phyloP scores from a whole-genome alignment of 1,140 invertebrate genomes.

The Vanessa atalanta region DNA sequence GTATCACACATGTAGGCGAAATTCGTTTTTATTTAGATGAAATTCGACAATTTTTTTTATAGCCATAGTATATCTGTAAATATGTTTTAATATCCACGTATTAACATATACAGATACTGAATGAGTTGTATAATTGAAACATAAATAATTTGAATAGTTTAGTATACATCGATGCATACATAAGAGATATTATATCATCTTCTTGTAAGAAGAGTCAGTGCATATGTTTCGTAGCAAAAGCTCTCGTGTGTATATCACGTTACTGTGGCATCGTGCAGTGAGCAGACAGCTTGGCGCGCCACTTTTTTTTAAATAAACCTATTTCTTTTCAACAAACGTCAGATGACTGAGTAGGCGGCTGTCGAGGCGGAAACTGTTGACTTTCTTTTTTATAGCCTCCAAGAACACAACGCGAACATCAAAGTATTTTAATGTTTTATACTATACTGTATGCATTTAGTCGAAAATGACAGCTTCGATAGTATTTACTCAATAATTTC shows the following conservation, averaged over 20 bases:
- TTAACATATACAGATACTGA: not conserved
- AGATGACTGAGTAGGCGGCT: slow-evolving; percentile 57
- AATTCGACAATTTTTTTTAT: no score
- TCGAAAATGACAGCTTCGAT: not conserved
- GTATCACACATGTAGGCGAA: no score
- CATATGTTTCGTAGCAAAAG: slow-evolving; percentile 47
- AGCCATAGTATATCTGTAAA: no score
- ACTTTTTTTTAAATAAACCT: slow-evolving; percentile 68
- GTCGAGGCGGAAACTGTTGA: slow-evolving; percentile 60
- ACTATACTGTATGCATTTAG: not conserved
- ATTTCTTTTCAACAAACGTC: slow-evolving; percentile 62
- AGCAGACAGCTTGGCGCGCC: slow-evolving; percentile 77
- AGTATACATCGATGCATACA: slow-evolving; percentile 31
- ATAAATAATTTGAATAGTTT: not conserved
- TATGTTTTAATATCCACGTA: not conserved
- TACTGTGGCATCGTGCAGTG: slow-evolving; percentile 39
- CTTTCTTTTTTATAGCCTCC: slow-evolving; percentile 76
- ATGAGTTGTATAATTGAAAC: not conserved
- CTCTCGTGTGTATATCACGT: slow-evolving; percentile 34
- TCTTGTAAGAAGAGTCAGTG: slow-evolving; percentile 36
- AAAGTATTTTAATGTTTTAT: slow-evolving; percentile 12
- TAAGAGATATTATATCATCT: slow-evolving; percentile 21
- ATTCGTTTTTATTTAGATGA: no score
- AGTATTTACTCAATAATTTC: no score
- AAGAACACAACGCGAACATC: slow-evolving; percentile 51